phyloP scores from a whole-genome alignment of 2,113 vertebrate species.

The Ailurus styani region DNA sequence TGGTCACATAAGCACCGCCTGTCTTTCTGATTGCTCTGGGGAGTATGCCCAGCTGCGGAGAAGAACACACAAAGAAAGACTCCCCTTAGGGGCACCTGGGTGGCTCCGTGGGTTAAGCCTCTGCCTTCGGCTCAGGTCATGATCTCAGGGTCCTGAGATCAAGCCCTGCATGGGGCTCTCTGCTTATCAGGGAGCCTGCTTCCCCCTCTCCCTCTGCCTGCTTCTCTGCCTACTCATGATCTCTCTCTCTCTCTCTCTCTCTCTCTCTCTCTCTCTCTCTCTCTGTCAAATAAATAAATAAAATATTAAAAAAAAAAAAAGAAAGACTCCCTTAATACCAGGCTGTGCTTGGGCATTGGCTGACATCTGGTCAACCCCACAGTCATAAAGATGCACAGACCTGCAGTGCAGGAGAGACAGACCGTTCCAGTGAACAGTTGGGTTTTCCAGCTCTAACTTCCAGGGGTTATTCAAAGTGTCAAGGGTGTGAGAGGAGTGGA shows the following conservation, averaged over 20 bases:
- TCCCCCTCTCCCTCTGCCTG: no score
- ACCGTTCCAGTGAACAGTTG: slow-evolving; percentile 35
- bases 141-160: no score
- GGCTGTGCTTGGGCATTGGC: not conserved
- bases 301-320: no score
- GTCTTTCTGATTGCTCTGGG: not conserved
- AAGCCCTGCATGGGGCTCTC: no score
- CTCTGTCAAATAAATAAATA: no score
- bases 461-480: slow-evolving; percentile 63
- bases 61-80: not conserved
- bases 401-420: not conserved
- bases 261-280: no score
- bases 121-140: no score
- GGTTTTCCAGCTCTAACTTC: slow-evolving; percentile 56
- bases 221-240: no score
- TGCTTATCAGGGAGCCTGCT: no score
- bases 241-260: no score
- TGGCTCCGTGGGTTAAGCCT: no score
- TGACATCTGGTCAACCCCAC: slow-evolving; percentile 59
- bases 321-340: not conserved
- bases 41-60: not conserved
- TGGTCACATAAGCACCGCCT: not conserved
- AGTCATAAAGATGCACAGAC: not conserved
- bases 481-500: not conserved
- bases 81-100: no score